Evolutionary conservation across 2,797 vertebrate species (phyloP), one percentile per base, ranked within the genome.

Genomic region (Dicrostonyx torquatus): DNA sequence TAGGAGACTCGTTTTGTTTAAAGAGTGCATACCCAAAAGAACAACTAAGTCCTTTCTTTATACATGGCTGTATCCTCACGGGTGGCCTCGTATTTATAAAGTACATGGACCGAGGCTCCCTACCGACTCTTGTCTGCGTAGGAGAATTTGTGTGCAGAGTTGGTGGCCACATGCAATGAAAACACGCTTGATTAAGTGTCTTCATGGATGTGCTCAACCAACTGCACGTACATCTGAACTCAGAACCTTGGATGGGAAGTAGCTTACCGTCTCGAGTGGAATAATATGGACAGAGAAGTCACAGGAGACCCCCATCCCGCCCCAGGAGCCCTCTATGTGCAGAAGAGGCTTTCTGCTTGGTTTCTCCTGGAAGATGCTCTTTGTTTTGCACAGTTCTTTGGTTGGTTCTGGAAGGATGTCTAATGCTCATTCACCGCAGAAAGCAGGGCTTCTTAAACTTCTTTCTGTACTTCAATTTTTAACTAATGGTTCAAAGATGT

Each of bases 401-500:
- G 9, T 0, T 37, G 64, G 72, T 80, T 87, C 66, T 78, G 37
- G 5, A 89, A 92, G 14, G 75, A 80, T 11, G 73, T 1, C 31
- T 83, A 0, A 72, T 78, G 64, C 87, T 83, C 87, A 43, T 77
- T 97, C 91, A 55, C 18, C 64, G 86, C n/a, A 79, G 89, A 87
- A 88, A 53, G 10, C 75, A 94, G 90, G 4, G 9, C n/a, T 87
- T 85, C 77, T 24, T 82, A 55, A 96, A 68, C 34, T 84, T 89
- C 96, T 96, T 55, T 94, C 50, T 68, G 64, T 48, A 37, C n/a
- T 90, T 45, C 93, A 91, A 87, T 96, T 97, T 90, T 89, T 98
- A 97, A 96, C 87, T 97, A 91, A 95, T 93, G 60, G 95, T 90
- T 97, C 84, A 97, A 97, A 86, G 84, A 91, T 90, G 93, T 26